Evolutionary conservation across 2,797 vertebrate genomes (phyloP).

Genomic region (Lates japonicus): DNA sequence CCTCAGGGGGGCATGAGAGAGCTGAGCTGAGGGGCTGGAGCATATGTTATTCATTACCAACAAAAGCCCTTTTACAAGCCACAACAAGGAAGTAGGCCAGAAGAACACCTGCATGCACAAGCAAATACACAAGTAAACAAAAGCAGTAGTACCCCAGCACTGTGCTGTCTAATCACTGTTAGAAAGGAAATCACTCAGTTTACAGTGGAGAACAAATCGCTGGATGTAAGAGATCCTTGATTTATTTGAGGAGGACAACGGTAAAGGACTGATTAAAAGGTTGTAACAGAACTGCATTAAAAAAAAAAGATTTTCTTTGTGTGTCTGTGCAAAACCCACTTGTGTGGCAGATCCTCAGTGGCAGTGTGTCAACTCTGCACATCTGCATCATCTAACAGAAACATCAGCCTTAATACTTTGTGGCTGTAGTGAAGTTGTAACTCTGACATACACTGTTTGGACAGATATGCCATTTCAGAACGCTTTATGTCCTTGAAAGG

Average conservation of each 20-base stretch:
- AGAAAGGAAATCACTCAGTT: slow-evolving; percentile 1
- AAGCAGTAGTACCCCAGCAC: slow-evolving; percentile 8
- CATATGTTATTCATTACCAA: slow-evolving; percentile 39
- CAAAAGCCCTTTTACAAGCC: slow-evolving; percentile 16
- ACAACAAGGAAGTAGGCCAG: slow-evolving; percentile 40
- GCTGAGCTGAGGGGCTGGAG: slow-evolving; percentile 5
- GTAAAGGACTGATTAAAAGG: slow-evolving; percentile 30
- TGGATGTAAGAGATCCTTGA: slow-evolving; percentile 35
- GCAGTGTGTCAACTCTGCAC: slow-evolving; percentile 26
- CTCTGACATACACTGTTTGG: slow-evolving; percentile 23
- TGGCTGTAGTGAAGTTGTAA: slow-evolving; percentile 2
- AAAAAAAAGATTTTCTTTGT: slow-evolving; percentile 18
- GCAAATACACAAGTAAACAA: slow-evolving; percentile 33
- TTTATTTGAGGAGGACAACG: slow-evolving; percentile 12
- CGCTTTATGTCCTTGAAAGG: slow-evolving; percentile 13
- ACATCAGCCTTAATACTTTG: background rate
- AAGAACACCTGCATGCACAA: slow-evolving; percentile 39
- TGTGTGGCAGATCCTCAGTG: slow-evolving; percentile 12
- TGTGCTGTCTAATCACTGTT: background rate
- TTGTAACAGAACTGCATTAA: slow-evolving; percentile 25
- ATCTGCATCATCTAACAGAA: slow-evolving; percentile 38
- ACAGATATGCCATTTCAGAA: slow-evolving; percentile 18
- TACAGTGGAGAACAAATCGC: slow-evolving; percentile 17
- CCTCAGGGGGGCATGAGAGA: slow-evolving; percentile 41
- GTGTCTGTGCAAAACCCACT: slow-evolving; percentile 73